These are phyloP conservation scores for Macroglossus sobrinus DNA, from an alignment of 2,113 vertebrate genomes.

Conservation along the genomic window DNA sequence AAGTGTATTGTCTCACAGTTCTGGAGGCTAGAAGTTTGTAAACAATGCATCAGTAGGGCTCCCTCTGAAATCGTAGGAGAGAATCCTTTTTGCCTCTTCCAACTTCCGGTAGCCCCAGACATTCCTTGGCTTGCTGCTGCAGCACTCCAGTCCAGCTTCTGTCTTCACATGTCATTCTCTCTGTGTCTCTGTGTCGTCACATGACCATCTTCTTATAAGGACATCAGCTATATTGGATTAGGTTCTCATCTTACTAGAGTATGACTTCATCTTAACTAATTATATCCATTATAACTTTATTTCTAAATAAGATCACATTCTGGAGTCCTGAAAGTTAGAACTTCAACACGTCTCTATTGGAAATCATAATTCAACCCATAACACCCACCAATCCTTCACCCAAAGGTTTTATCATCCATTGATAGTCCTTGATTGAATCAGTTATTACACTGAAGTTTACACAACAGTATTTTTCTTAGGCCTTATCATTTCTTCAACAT, in stretches of 20 bases:
- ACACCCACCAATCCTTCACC: background rate
- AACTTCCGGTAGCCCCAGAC: background rate
- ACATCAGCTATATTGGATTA: background rate
- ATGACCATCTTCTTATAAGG: background rate
- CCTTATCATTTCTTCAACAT: background rate
- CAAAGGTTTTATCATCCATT: background rate
- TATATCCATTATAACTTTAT: background rate
- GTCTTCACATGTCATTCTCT: background rate
- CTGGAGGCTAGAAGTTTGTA: background rate
- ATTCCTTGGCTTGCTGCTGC: background rate
- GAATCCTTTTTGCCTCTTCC: background rate
- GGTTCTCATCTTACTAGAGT: background rate
- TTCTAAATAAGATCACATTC: constrained; percentile 9
- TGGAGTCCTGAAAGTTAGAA: background rate
- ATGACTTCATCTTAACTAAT: background rate
- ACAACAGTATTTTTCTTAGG: background rate
- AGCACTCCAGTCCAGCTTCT: background rate
- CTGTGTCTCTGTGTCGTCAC: background rate
- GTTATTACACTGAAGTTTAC: background rate
- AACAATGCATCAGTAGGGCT: background rate
- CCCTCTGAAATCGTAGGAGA: background rate
- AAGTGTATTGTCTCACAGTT: background rate
- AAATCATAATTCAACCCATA: background rate
- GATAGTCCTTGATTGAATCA: background rate
- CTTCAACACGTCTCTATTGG: background rate